A percentile compares a stretch with the other conserved stretches of the same genome.
Conservation (phyloP, 2,113 vertebrate genomes). For the Syngnathus typhle region DNA sequence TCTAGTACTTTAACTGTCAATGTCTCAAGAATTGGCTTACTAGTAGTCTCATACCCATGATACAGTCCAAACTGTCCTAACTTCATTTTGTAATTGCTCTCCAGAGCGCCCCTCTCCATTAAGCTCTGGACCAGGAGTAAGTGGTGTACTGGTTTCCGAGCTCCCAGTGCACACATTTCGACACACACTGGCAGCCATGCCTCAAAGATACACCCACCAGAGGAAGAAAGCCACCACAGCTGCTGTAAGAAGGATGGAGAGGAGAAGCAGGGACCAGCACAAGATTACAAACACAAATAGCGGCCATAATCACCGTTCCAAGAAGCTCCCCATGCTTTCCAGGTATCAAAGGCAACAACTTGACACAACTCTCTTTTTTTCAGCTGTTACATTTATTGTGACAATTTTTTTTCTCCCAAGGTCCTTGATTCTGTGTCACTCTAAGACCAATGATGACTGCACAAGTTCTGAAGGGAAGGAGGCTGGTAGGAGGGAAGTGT, state of each 20-base stretch:
- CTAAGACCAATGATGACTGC: conserved; percentile 75
- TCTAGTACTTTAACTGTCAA: conserved; percentile 44
- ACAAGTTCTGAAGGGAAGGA: conserved; percentile 75
- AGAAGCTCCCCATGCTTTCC: conserved; percentile 80
- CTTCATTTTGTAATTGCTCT: conserved; percentile 72
- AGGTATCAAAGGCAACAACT: conserved; percentile 30
- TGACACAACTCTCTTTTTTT: not conserved
- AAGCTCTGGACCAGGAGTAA: conserved; percentile 50
- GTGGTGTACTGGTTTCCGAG: conserved; percentile 41
- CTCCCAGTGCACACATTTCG: conserved; percentile 23
- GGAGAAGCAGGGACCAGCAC: conserved; percentile 53
- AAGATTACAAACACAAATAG: conserved; percentile 30
- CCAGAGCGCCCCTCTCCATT: conserved; percentile 69
- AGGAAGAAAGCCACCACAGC: conserved; percentile 65
- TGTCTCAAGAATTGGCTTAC: conserved; percentile 27
- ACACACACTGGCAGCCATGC: conserved; percentile 53
- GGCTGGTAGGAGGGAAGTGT: conserved; percentile 35
- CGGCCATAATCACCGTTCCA: conserved; percentile 71
- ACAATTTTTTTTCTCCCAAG: conserved; percentile 46
- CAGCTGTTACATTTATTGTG: not conserved
- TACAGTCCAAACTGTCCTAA: conserved; percentile 54
- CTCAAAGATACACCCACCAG: conserved; percentile 65
- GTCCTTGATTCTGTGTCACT: conserved; percentile 84
- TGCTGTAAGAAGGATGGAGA: conserved; percentile 76
- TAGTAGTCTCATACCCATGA: conserved; percentile 48